A percentile compares a stretch with the other conserved stretches of the same genome.
phyloP scores from a whole-genome alignment of 2,797 vertebrate species.

The Sebastes nivosus region DNA sequence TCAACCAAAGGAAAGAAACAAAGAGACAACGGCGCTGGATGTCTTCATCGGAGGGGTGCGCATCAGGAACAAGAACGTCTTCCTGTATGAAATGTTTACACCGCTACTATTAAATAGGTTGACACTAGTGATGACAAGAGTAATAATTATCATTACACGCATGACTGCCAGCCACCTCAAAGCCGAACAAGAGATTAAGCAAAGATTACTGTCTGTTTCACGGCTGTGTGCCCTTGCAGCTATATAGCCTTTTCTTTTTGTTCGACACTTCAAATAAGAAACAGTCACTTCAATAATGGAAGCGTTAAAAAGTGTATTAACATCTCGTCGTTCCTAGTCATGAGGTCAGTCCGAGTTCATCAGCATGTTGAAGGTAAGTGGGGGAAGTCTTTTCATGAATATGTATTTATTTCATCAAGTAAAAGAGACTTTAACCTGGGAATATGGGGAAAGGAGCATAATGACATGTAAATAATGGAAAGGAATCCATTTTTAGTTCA shows the following conservation, averaged over 20 bases:
- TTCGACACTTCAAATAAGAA: conserved; percentile 35
- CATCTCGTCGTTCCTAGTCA: background rate
- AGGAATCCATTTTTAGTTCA: background rate
- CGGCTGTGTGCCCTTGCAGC: conserved; percentile 38
- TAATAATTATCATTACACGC: conserved; percentile 69
- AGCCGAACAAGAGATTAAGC: conserved; percentile 61
- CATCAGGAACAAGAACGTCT: conserved; percentile 43
- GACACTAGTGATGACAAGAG: conserved; percentile 62
- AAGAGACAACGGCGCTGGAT: conserved; percentile 52
- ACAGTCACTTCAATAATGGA: conserved; percentile 20
- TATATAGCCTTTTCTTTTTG: conserved; percentile 31
- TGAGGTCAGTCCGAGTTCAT: conserved; percentile 30
- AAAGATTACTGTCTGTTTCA: conserved; percentile 62
- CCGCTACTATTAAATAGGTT: conserved; percentile 68
- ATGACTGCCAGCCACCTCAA: conserved; percentile 57
- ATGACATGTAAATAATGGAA: background rate
- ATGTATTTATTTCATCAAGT: background rate
- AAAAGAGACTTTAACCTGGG: background rate
- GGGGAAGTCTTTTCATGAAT: background rate
- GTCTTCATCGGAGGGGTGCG: conserved; percentile 57
- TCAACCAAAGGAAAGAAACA: conserved; percentile 64
- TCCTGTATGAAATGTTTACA: conserved; percentile 69
- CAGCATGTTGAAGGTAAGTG: conserved; percentile 2
- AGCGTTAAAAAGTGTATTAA: conserved; percentile 6
- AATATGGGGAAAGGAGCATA: no score